Conservation (phyloP, 2,888 invertebrate genomes). For the Limulus polyphemus region DNA sequence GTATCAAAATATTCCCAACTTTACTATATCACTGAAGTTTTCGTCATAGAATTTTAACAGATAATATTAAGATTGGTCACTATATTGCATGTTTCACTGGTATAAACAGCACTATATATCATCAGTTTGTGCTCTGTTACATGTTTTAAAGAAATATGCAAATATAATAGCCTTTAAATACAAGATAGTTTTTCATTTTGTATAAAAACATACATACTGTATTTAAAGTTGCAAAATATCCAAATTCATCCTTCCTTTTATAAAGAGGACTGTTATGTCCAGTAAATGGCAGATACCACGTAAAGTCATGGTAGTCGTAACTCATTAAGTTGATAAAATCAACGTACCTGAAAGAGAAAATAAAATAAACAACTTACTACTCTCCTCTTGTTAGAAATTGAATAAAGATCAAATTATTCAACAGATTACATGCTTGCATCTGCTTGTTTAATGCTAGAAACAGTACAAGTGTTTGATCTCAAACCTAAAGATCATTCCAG, state of each 20-base stretch:
- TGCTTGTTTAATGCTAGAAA: no score
- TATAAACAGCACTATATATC: no score
- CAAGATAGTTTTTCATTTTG: neutral
- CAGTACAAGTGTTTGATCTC: no score
- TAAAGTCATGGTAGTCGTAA: constrained; percentile 75
- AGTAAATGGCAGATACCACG: constrained; percentile 59
- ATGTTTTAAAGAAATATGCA: neutral
- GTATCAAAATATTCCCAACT: no score
- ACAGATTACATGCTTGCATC: no score
- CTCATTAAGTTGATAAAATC: constrained; percentile 84
- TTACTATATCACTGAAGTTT: no score
- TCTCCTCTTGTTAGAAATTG: no score
- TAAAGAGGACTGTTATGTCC: constrained; percentile 72
- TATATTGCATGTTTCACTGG: no score
- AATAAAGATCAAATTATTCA: no score
- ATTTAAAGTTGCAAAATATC: constrained; percentile 57
- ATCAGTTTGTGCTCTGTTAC: neutral
- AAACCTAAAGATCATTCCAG: no score
- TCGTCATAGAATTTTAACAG: no score
- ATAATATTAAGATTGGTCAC: no score
- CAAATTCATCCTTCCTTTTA: constrained; percentile 46
- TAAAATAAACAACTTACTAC: neutral
- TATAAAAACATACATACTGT: constrained; percentile 36
- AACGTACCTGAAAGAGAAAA: constrained; percentile 48
- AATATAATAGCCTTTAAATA: neutral